These are phyloP conservation scores for Caenorhabditis parvicauda DNA, from an alignment of 2,888 invertebrate genomes.

Conservation along the genomic window DNA sequence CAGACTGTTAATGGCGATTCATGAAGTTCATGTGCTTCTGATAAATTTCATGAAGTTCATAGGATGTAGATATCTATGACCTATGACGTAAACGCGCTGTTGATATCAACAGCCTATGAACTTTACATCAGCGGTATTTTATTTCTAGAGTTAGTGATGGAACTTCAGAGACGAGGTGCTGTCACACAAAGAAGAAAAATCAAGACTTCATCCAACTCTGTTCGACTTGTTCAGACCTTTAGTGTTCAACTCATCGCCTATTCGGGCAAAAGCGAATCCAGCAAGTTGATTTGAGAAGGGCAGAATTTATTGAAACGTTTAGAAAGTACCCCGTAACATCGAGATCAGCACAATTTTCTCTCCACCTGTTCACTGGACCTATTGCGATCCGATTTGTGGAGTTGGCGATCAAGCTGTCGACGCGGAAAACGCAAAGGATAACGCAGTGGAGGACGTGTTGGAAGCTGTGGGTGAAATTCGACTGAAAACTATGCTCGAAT, in stretches of 20 bases:
- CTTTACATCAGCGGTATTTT: background rate
- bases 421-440: slow-evolving; percentile 42
- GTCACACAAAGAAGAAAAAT: slow-evolving; percentile 10
- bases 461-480: slow-evolving; percentile 33
- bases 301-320: background rate
- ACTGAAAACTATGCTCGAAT: too few relatives aligned
- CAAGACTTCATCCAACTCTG: slow-evolving; percentile 14
- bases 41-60: too few relatives aligned
- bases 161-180: slow-evolving; percentile 18
- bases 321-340: slow-evolving; percentile 8
- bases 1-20: too few relatives aligned
- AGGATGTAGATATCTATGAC: too few relatives aligned
- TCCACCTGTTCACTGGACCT: slow-evolving; percentile 49
- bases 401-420: slow-evolving; percentile 51
- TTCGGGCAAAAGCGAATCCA: too few relatives aligned
- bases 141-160: background rate
- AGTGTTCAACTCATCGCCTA: too few relatives aligned
- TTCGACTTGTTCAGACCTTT: slow-evolving; percentile 33
- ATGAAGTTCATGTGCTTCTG: too few relatives aligned
- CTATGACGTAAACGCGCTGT: too few relatives aligned
- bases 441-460: slow-evolving; percentile 38
- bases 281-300: background rate
- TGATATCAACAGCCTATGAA: too few relatives aligned
- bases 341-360: slow-evolving; percentile 21
- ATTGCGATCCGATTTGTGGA: slow-evolving; percentile 44